phyloP scores from a whole-genome alignment of 1,140 invertebrate species.

The Drosophila chauvacae region DNA sequence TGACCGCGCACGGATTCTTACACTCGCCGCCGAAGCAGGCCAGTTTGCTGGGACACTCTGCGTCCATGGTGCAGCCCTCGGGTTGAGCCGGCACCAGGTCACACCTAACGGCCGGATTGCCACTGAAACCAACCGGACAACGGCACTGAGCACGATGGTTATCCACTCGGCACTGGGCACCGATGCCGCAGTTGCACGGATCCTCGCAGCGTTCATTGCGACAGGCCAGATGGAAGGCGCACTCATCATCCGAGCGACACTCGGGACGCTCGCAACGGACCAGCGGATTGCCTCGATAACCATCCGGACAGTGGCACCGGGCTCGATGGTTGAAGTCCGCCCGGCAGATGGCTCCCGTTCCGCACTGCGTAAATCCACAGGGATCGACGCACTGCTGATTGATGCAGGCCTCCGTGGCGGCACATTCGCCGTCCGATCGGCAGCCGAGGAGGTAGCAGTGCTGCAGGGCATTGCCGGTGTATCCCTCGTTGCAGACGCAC shows the following conservation, averaged over 20 bases:
- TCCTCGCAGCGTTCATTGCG: slow-evolving; percentile 90
- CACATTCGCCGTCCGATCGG: slow-evolving; percentile 93
- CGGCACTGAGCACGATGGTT: slow-evolving; percentile 91
- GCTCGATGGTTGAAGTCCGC: slow-evolving; percentile 90
- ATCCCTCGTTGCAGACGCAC: slow-evolving; percentile 92
- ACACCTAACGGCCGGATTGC: slow-evolving; percentile 90
- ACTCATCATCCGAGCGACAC: slow-evolving; percentile 90
- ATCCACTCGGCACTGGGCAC: slow-evolving; percentile 90
- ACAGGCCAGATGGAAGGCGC: slow-evolving; percentile 90
- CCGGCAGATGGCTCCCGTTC: slow-evolving; percentile 91
- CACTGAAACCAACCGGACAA: slow-evolving; percentile 92
- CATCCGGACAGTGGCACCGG: slow-evolving; percentile 91
- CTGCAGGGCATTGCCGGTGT: slow-evolving; percentile 92
- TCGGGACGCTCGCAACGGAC: slow-evolving; percentile 91
- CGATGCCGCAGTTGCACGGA: slow-evolving; percentile 90
- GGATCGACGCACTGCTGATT: slow-evolving; percentile 93
- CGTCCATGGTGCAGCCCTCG: slow-evolving; percentile 91
- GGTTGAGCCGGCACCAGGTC: slow-evolving; percentile 86
- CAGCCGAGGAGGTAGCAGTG: slow-evolving; percentile 89
- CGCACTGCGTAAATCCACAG: slow-evolving; percentile 92
- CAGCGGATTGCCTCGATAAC: slow-evolving; percentile 91
- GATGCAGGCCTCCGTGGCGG: slow-evolving; percentile 92
- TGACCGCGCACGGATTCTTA: slow-evolving; percentile 92
- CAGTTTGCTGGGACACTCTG: slow-evolving; percentile 92
- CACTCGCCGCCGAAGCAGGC: slow-evolving; percentile 93